Conservation (phyloP, 2,113 vertebrate species). For the Chauna torquata region DNA sequence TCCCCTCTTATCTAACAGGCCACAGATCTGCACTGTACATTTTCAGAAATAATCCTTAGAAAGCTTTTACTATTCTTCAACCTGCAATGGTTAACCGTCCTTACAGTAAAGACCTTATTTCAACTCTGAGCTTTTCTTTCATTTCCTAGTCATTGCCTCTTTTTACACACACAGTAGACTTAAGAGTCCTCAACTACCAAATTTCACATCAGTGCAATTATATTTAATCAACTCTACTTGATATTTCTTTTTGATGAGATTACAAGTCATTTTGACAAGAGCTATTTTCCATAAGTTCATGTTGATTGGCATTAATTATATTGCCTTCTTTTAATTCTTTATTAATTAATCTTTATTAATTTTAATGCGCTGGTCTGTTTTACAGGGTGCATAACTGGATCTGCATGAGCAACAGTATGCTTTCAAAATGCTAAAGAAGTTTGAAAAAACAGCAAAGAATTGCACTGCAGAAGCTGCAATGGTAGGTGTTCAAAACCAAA, state of each 20-base stretch:
- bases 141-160: neutral
- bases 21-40: neutral
- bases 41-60: neutral
- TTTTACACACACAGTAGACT: neutral
- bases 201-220: slow-evolving; percentile 44
- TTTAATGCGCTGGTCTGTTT: slow-evolving; percentile 2
- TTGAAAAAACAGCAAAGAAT: neutral
- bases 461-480: neutral
- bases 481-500: neutral
- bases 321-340: slow-evolving; percentile 44
- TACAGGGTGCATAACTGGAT: neutral
- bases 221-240: slow-evolving; percentile 59
- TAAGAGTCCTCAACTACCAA: slow-evolving; percentile 18
- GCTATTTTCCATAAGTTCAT: slow-evolving; percentile 23
- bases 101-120: neutral
- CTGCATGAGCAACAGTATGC: neutral
- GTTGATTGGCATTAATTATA: slow-evolving; percentile 56
- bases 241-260: slow-evolving; percentile 57
- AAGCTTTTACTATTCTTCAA: neutral
- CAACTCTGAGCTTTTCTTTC: neutral
- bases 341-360: slow-evolving; percentile 60
- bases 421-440: neutral
- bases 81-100: neutral
- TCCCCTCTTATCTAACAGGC: neutral
- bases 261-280: slow-evolving; percentile 59